Evolutionary conservation across 2,797 vertebrate genomes (phyloP).

Genomic region (Poecile montanus): DNA sequence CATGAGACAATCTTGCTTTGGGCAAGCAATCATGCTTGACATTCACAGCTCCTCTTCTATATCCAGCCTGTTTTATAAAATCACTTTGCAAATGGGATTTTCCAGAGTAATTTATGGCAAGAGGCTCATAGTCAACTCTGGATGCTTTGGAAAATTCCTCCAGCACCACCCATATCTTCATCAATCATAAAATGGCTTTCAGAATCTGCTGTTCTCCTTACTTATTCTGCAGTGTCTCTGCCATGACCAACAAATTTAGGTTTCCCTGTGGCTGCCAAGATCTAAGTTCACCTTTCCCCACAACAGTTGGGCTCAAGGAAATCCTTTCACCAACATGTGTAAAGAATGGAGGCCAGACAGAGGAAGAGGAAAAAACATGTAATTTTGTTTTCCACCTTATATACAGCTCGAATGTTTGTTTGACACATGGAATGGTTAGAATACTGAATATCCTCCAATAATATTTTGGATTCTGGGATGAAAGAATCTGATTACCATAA

Average conservation of each 20-base stretch:
- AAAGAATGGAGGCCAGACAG: neutral
- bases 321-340: neutral
- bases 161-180: neutral
- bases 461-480: neutral
- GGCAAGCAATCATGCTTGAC: slow-evolving; percentile 1
- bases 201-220: neutral
- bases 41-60: neutral
- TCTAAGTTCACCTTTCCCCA: neutral
- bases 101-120: neutral
- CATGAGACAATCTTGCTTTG: neutral
- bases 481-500: slow-evolving; percentile 28
- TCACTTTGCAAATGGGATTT: neutral
- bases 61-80: neutral
- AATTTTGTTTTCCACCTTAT: neutral
- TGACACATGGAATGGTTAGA: neutral
- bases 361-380: neutral
- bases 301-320: neutral
- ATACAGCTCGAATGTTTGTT: neutral
- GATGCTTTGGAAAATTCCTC: neutral
- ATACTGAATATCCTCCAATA: neutral
- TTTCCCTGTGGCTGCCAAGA: neutral
- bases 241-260: rapidly evolving
- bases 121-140: neutral
- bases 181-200: neutral
- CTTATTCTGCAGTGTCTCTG: neutral